Evolutionary conservation across 2,888 invertebrate species (phyloP).

Genomic region (Caenorhabditis virilis): DNA sequence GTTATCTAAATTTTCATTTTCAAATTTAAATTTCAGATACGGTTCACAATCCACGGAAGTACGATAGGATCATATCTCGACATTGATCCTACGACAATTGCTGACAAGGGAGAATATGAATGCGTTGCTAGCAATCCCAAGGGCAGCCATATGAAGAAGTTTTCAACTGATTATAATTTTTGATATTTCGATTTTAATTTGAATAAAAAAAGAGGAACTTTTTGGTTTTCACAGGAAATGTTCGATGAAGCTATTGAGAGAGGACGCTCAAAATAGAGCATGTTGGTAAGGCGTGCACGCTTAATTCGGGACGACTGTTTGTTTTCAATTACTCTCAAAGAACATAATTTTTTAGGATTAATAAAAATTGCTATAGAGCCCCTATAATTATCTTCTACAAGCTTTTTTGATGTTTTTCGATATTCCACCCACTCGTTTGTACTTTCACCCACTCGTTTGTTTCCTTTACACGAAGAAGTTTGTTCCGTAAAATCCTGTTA

Average conservation of each 20-base stretch:
- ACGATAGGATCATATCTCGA: slow-evolving; percentile 32
- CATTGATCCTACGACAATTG: slow-evolving; percentile 41
- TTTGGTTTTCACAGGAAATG: not conserved
- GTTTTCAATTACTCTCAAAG: too few species aligned
- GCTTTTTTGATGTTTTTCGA: too few species aligned
- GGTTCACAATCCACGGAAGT: slow-evolving; percentile 19
- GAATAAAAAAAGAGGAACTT: not conserved
- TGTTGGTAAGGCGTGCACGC: too few species aligned
- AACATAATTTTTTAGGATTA: too few species aligned
- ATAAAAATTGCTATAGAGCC: too few species aligned
- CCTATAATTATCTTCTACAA: too few species aligned
- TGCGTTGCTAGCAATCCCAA: slow-evolving; percentile 40
- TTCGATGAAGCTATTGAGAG: too few species aligned
- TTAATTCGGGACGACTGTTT: too few species aligned
- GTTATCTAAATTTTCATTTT: not conserved
- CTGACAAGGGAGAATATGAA: slow-evolving; percentile 42
- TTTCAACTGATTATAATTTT: slow-evolving; percentile 30
- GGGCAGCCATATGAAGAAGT: slow-evolving; percentile 28
- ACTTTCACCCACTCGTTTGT: too few species aligned
- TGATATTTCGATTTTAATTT: slow-evolving; percentile 7
- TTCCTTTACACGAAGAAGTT: too few species aligned
- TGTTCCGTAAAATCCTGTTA: not conserved
- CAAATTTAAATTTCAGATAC: slow-evolving; percentile 36
- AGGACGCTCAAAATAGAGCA: too few species aligned
- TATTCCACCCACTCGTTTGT: too few species aligned